Base-by-base conservation (phyloP, 1,140 invertebrate species). In the Drosophila nebulosa region DNA sequence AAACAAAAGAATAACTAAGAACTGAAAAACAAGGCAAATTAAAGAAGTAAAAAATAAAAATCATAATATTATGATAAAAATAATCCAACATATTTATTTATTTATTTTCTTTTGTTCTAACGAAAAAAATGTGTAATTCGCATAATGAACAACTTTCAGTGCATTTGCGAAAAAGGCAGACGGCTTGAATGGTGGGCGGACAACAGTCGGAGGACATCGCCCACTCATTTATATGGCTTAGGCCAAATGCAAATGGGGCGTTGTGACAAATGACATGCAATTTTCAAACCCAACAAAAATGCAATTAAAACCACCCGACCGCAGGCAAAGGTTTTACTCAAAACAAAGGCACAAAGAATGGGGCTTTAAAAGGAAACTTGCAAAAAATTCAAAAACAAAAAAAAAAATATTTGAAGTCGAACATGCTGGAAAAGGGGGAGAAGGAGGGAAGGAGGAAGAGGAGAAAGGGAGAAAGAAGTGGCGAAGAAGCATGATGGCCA, bases 191-290 rank as follows among this genome's bases (percentile, higher is more conserved):
- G 32, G 24, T 27, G n/a, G n/a, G n/a, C 27, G 39, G 39, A 46
- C 16, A 46, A 21, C 18, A 14, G 30, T 32, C 30, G 12, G 10
- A 46, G 39, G 39, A 46, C 18, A 21, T 46, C 16, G 39, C 63
- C 60, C 70, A 42, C 79, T 83, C 83, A 81, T 86, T 88, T 88
- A 88, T 86, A 78, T 81, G 64, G 83, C 70, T 86, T 85, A 85
- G 78, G 74, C 57, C n/a, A 66, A 88, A 86, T 78, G 78, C 70
- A 74, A 69, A 78, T 78, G 70, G 67, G 42, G 56, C 57, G 61
- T 69, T 62, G 56, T 81, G 78, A 86, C 81, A 86, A 81, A 85
- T 85, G 81, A 88, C 83, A 80, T 78, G 83, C 78, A 88, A 88
- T 85, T 85, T 85, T 71, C 57, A 55, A 63, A 62, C 81, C 67